Conservation (phyloP, 2,888 invertebrate genomes). For the Metacarcinus magister region DNA sequence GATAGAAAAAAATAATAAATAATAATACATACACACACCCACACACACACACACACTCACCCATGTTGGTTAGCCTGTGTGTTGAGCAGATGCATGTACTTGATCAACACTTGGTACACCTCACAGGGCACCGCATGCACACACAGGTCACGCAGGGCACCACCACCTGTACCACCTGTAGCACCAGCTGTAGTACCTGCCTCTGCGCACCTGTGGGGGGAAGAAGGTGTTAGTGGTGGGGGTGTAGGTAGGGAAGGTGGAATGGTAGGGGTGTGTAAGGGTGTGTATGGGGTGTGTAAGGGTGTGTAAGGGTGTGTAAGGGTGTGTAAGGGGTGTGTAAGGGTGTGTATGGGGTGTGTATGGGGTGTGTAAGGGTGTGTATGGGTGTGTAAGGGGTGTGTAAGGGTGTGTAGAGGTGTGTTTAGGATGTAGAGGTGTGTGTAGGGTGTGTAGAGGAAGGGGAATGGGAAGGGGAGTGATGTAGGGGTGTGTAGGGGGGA, state of each 20-base stretch:
- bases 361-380: too few species aligned
- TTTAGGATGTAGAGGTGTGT: too few species aligned
- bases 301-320: too few species aligned
- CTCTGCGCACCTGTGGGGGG: background rate
- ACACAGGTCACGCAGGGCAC: slow-evolving; percentile 60
- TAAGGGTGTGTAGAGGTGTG: too few species aligned
- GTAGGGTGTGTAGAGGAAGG: too few species aligned
- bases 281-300: too few species aligned
- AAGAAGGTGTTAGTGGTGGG: background rate
- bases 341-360: too few species aligned
- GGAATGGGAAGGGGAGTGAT: background rate
- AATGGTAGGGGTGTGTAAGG: background rate
- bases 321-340: too few species aligned
- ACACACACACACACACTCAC: slow-evolving; percentile 42
- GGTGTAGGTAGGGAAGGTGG: background rate
- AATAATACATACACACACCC: background rate
- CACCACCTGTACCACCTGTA: background rate
- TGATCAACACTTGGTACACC: slow-evolving; percentile 76
- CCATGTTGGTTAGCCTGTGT: slow-evolving; percentile 58
- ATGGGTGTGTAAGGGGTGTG: too few species aligned
- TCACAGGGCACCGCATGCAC: slow-evolving; percentile 78
- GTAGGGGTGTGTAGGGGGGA: background rate
- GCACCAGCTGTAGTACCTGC: background rate
- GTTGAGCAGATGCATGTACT: slow-evolving; percentile 59
- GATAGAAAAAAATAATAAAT: too few species aligned